These are phyloP conservation scores for Agapornis canus DNA, from an alignment of 2,797 vertebrate genomes.

Conservation along the genomic window DNA sequence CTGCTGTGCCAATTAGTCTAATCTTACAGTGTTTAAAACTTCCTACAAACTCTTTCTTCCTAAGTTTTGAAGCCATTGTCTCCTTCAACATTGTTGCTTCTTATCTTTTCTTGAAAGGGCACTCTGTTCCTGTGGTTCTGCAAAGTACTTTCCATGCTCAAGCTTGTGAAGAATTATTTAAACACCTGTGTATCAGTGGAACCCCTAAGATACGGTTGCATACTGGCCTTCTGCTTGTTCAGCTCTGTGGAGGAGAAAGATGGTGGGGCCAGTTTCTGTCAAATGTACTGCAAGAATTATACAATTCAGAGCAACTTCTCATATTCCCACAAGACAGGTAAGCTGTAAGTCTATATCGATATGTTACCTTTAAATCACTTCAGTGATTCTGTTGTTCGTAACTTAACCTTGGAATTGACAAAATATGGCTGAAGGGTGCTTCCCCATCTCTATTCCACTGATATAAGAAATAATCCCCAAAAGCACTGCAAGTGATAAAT, in stretches of 20 bases:
- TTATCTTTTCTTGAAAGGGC: conserved; percentile 80
- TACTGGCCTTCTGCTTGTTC: conserved; percentile 93
- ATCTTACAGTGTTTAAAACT: neutral
- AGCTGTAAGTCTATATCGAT: neutral
- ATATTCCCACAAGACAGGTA: conserved; percentile 99
- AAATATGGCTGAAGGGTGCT: neutral
- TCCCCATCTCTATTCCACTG: neutral
- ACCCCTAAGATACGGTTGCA: conserved; percentile 97
- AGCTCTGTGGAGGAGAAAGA: conserved; percentile 93
- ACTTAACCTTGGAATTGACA: neutral
- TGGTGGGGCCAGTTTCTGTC: conserved; percentile 99
- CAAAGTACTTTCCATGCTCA: conserved; percentile 96
- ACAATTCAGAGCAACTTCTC: conserved; percentile 97
- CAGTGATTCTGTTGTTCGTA: neutral
- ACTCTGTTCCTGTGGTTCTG: conserved; percentile 93
- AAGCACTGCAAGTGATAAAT: neutral
- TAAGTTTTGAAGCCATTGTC: neutral
- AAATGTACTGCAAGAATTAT: conserved; percentile 96
- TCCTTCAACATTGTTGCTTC: neutral
- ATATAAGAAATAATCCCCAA: neutral
- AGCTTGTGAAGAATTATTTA: conserved; percentile 98
- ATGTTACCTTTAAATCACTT: neutral
- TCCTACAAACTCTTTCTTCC: neutral
- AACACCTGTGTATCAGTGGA: conserved; percentile 97
- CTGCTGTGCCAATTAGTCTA: neutral